Base-by-base conservation (phyloP, 1,140 invertebrate genomes). In the Eupeodes corollae region DNA sequence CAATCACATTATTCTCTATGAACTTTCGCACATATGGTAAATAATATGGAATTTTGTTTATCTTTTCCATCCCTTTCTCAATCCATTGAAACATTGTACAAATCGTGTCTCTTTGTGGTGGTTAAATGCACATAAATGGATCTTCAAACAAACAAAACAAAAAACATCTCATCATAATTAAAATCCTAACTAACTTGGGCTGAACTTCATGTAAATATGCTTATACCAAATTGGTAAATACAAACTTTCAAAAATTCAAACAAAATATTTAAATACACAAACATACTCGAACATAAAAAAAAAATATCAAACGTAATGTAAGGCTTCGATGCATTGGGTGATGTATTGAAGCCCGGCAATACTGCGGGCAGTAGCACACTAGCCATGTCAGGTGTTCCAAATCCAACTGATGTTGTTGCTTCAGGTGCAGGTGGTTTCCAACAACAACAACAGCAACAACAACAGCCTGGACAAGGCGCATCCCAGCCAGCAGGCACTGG, bases 241-340 rank as follows among this genome's bases (percentile, higher is more conserved):
- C 12, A 35, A 15, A 35, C 12, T 35, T n/a, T 35, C 14, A 35
- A 35, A 35, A 35, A 35, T 35, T 35, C 13, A 12, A 35, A 35
- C 12, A n/a, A 35, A 26, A 26, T 8, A 49, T 19, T 42, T 31
- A 42, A n/a, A 40, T 14, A 51, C 35, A 47, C n/a, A 38, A 13
- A 40, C 42, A 5, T 38, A 38, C 26, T 18, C 41, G 42, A 12
- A 44, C 19, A 51, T n/a, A 26, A 42, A 43, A 52, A 50, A 51
- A 51, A 11, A 57, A 44, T 50, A 21, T 52, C 48, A 51, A 42
- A 51, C 35, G 46, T 41, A 32, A 31, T 42, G 42, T 51, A 62
- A 80, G 79, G 75, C 59, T 84, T 84, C 70, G 80, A 84, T 73
- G 77, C 77, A 53, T 78, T 86, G 71, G 81, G 81, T 49, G 82